phyloP scores from a whole-genome alignment of 2,797 vertebrate species.

The Halcyon chelicuti region DNA sequence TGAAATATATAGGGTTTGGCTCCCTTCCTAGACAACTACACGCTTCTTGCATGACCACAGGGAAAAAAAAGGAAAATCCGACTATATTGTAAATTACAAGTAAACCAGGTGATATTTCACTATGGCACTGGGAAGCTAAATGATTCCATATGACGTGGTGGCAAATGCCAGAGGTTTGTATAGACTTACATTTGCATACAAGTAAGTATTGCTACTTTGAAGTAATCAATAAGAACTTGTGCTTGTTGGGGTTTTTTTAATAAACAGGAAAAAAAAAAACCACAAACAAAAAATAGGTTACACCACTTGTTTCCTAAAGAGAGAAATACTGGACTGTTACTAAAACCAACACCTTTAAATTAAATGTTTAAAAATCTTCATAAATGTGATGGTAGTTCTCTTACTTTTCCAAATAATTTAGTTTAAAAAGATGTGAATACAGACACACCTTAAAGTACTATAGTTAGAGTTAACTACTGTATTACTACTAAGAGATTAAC shows the following conservation, averaged over 20 bases:
- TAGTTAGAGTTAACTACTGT: not conserved
- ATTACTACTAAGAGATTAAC: not conserved
- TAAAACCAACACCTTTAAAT: not conserved
- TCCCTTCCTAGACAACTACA: not conserved
- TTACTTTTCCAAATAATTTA: not conserved
- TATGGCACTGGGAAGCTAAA: not conserved
- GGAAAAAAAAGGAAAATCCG: not conserved
- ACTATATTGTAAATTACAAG: not conserved
- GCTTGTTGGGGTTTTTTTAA: not conserved
- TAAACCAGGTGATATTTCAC: not conserved
- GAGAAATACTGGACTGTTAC: not conserved
- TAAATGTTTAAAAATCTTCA: not conserved
- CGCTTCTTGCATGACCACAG: rapidly evolving
- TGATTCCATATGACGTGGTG: not conserved
- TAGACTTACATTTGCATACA: not conserved
- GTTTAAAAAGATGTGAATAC: not conserved
- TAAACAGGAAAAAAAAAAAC: not conserved
- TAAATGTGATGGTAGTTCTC: not conserved
- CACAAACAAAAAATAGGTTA: not conserved
- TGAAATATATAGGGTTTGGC: not conserved
- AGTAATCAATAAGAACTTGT: not conserved
- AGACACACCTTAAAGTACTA: not conserved
- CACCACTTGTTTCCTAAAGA: not conserved
- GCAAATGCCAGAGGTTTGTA: not conserved
- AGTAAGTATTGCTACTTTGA: not conserved